Evolutionary conservation across 2,797 vertebrate species (phyloP), one percentile per base, ranked within the genome.

Genomic region (Coilia nasus): DNA sequence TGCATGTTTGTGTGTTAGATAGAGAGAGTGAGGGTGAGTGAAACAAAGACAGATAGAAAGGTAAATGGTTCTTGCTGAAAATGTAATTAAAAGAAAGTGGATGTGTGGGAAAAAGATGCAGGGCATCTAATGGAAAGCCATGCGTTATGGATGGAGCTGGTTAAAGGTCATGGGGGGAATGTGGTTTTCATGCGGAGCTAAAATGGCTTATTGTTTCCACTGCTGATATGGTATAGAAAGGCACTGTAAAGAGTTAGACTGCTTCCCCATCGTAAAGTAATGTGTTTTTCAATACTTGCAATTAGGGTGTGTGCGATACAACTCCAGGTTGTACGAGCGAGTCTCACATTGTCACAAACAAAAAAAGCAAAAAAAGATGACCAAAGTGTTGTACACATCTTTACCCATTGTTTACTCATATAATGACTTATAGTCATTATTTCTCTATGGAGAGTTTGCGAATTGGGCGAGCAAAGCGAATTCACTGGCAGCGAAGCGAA

Each of bases 1-100:
- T 94, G 93, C 93, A 92, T 94, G 93, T 94, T 94, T 94, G 94
- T 93, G 93, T 93, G 94, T 92, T 93, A 92, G 92, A 90, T 92
- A 94, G 9, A 54, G 50, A 14, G 50, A 54, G 50, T 3, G 90
- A 93, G 93, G 93, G 92, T 92, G 93, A 93, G 50, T 54, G 14
- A 54, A 54, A 54, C 7, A 54, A 9, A 54, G 50, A 2, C 2
- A 54, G 50, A 54, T 14, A 78, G 31, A 21, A 11, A 78, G 15
- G 41, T 19, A 41, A 78, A 44, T 78, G 7, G 71, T 78, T 41
- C 71, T 31, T 19, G 71, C 17, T 78, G 31, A 78, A 41, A 35
- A 19, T 78, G 71, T 41, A 78, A 78, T 78, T 78, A 41, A 78
- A 78, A 78, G 71, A 78, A 78, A 78, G 71, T 78, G 17, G 71